Conservation (phyloP, 2,888 invertebrate genomes). For the Cepaea hortensis region DNA sequence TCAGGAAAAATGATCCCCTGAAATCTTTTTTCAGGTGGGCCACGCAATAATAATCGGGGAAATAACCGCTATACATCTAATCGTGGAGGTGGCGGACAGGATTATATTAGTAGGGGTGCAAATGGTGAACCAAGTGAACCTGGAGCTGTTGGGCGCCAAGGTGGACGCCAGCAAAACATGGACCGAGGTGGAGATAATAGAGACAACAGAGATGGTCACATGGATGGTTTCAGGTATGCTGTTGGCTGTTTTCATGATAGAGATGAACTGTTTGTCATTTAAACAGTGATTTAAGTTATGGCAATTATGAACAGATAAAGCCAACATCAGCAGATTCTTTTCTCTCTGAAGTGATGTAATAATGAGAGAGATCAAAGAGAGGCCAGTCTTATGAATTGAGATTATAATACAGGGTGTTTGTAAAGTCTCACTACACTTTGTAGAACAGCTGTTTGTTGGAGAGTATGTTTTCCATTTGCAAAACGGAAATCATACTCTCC, state of each 20-base stretch:
- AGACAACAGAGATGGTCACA: constrained; percentile 38
- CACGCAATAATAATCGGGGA: constrained; percentile 54
- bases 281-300: too few relatives aligned
- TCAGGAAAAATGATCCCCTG: too few relatives aligned
- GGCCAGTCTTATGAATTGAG: too few relatives aligned
- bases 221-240: constrained; percentile 42
- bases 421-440: too few relatives aligned
- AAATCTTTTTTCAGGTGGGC: constrained; percentile 30
- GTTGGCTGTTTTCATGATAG: not conserved
- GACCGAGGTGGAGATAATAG: constrained; percentile 41
- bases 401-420: too few relatives aligned
- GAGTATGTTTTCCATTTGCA: too few relatives aligned
- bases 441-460: too few relatives aligned
- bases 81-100: constrained; percentile 49
- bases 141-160: constrained; percentile 40
- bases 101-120: constrained; percentile 40
- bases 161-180: constrained; percentile 26
- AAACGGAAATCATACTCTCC: too few relatives aligned
- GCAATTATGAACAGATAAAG: too few relatives aligned
- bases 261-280: not conserved
- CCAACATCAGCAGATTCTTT: too few relatives aligned
- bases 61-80: constrained; percentile 60
- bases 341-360: too few relatives aligned
- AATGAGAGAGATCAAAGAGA: too few relatives aligned
- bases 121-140: constrained; percentile 37